Evolutionary conservation across 2,888 invertebrate species (phyloP), one percentile per base, ranked within the genome.

Genomic region (Therioaphis trifolii): DNA sequence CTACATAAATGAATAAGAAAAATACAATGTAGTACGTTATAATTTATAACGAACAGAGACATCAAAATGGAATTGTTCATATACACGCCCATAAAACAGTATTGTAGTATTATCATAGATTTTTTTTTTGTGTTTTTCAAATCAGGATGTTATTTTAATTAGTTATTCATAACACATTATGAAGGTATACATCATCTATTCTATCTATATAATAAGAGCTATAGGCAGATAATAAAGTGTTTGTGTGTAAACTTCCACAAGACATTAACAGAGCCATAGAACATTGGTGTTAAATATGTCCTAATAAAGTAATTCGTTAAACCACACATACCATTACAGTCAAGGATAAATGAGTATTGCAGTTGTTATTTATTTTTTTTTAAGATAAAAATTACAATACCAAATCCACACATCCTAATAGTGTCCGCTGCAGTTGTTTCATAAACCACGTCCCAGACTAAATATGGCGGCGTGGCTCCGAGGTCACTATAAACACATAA

Each of bases 1-100:
- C 9, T 46, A 76, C 29, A 76, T 46, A 76, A 63, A 63, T 63
- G 76, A 43, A 76, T 63, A 63, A 61, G 43, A 43, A 27, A 9
- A 46, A 18, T n/a, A n/a, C n/a, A n/a, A n/a, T n/a, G n/a, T n/a
- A n/a, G n/a, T n/a, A 29, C 4, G 4, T 49, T 49, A 24, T 61
- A 9, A 61, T 61, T 29, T 29, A 61, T 63, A 14, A 46, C 46
- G 12, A 46, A 15, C 15, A 15, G 21, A 58, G 24, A 24, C 21
- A 11, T 14, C 46, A 21, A 58, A 40, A 9, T 27, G 40, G 18
- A 72, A 52, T 72, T 29, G 12, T 72, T n/a, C 18, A 43, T 43
- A n/a, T 14, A 76, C 46, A 76, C n/a, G 7, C 40, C 40, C 55
- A 58, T 58, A 24, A 18, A 40, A 75, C 1, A 18, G 15, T 18